phyloP scores from a whole-genome alignment of 2,113 vertebrate species.

The Spermophilus dauricus region DNA sequence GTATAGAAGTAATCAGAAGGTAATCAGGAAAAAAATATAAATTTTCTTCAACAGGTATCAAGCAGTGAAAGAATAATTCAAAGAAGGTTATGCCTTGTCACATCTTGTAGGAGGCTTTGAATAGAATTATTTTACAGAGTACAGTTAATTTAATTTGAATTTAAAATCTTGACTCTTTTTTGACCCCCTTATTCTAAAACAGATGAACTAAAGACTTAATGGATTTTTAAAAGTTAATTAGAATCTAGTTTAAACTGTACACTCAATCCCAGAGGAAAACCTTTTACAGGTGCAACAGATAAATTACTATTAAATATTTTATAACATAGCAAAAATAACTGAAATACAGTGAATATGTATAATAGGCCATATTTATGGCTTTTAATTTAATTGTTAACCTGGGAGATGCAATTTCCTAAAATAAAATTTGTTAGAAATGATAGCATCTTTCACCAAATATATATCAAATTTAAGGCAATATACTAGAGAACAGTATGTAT shows the following conservation, averaged over 20 bases:
- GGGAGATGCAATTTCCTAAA: neutral
- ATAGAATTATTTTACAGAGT: constrained; percentile 55
- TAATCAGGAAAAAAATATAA: constrained; percentile 35
- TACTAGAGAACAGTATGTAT: neutral
- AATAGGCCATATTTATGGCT: neutral
- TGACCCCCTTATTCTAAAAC: constrained; percentile 67
- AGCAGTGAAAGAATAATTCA: constrained; percentile 55
- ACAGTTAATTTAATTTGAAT: constrained; percentile 78
- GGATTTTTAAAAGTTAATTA: constrained; percentile 68
- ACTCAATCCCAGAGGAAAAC: neutral
- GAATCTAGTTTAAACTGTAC: constrained; percentile 55
- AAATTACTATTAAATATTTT: constrained; percentile 58
- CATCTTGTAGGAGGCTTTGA: constrained; percentile 49
- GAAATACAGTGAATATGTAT: neutral
- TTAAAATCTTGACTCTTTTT: constrained; percentile 75
- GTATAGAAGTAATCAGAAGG: neutral
- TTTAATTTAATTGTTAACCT: neutral
- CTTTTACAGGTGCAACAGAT: constrained; percentile 34
- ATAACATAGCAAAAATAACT: neutral
- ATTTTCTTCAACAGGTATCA: constrained; percentile 42
- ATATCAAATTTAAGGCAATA: neutral
- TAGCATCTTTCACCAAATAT: neutral
- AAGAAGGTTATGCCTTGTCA: constrained; percentile 62
- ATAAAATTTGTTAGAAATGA: neutral
- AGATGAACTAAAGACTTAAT: constrained; percentile 64